Percentiles rank a stretch among this genome's conserved stretches.
Evolutionary conservation across 2,888 invertebrate species (phyloP).

Genomic region (Anoplius nigerrimus): DNA sequence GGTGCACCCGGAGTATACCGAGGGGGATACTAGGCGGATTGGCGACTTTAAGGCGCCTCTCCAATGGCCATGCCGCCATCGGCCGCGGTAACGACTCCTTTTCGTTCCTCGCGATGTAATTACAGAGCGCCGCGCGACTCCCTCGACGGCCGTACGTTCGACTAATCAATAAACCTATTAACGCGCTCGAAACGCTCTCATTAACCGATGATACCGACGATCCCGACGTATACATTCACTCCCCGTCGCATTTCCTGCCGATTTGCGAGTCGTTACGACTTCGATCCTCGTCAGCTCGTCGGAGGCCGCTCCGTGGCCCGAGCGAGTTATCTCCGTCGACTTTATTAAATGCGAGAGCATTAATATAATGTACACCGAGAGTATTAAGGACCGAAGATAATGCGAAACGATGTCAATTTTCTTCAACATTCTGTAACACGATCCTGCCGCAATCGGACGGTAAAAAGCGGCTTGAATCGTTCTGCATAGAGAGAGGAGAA

Average conservation of each 20-base stretch:
- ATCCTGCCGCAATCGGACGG: no score
- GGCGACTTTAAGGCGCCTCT: slow-evolving; percentile 61
- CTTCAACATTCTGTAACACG: no score
- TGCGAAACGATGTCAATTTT: no score
- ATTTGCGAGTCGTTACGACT: no score
- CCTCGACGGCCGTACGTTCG: slow-evolving; percentile 41
- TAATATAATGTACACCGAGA: no score
- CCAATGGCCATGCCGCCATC: slow-evolving; percentile 26
- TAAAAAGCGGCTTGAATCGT: no score
- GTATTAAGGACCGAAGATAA: no score
- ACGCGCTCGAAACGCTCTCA: slow-evolving; percentile 56
- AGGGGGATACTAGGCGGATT: slow-evolving; percentile 35
- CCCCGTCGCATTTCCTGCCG: background rate
- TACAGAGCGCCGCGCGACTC: slow-evolving; percentile 46
- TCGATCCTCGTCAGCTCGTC: no score
- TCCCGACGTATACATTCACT: no score
- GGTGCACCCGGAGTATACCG: slow-evolving; percentile 20
- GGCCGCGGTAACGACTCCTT: slow-evolving; percentile 57
- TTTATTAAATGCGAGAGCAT: no score
- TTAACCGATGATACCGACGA: slow-evolving; percentile 53
- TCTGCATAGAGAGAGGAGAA: background rate
- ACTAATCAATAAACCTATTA: slow-evolving; percentile 64
- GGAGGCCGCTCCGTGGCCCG: no score
- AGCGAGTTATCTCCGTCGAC: no score
- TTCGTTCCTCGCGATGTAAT: slow-evolving; percentile 60